Evolutionary conservation across 2,113 vertebrate genomes (phyloP), one percentile per base, ranked within the genome.

Genomic region (Osmerus eperlanus): DNA sequence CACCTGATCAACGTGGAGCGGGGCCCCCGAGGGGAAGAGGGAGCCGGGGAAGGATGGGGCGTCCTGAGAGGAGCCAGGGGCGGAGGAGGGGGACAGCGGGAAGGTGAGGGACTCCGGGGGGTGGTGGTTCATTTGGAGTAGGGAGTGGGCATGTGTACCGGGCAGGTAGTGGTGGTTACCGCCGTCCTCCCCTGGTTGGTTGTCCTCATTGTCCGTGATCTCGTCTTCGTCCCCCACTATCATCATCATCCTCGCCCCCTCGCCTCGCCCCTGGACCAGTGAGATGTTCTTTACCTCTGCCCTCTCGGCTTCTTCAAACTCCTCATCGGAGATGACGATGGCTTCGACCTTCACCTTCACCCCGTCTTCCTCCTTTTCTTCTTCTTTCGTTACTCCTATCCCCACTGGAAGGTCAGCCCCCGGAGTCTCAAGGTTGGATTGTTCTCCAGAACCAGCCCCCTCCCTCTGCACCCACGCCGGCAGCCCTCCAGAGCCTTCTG

Each of bases 291-390:
- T 8, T 70, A 3, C 12, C 64, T 65, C 25, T 61, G 67, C 56
- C 86, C 89, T 81, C 54, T 80, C 81, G 11, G 75, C 62, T 23
- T 64, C 78, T 0, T 93, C 95, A 0, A 93, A 71, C 73, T 98
- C 96, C 71, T 97, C 96, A 1, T 98, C 96, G 0, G 96, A 97
- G 81, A 97, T 97, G 21, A 98, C 92, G 4, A 98, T 98, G 32
- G 95, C 95, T 78, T 97, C 96, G 67, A 95, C 93, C 79, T 97
- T 97, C 9, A 97, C 90, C 11, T 93, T 91, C 9, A 71, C 75
- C 25, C 47, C 61, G 3, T 79, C 12, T 76, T 71, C 32, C 18
- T 62, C 72, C 1, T 28, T 62, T 55, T 54, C 77, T 4, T 54
- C 67, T 51, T 53, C 58, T 18, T 32, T 3, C 19, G 25, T 68